These are phyloP conservation scores for Synergus japonicus DNA, from an alignment of 2,888 invertebrate genomes.

Conservation along the genomic window DNA sequence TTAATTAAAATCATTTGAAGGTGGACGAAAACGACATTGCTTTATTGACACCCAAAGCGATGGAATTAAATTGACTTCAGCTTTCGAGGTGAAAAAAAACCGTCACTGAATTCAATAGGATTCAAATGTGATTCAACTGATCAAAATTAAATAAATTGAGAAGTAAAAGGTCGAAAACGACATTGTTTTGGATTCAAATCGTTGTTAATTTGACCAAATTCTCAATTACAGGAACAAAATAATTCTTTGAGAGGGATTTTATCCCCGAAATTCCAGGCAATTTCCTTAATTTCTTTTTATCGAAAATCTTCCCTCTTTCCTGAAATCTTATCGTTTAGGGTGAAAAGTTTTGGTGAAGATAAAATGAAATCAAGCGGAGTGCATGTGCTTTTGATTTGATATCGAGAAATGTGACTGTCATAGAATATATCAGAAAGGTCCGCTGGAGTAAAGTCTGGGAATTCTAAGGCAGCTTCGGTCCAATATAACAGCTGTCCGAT, in stretches of 20 bases:
- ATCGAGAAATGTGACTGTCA: slow-evolving; percentile 11
- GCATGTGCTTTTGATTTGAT: slow-evolving; percentile 28
- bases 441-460: background rate
- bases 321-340: background rate
- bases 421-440: background rate
- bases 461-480: background rate
- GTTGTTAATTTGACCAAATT: too few relatives aligned
- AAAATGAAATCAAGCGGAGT: background rate
- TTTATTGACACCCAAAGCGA: too few relatives aligned
- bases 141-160: too few relatives aligned
- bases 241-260: slow-evolving; percentile 1
- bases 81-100: too few relatives aligned
- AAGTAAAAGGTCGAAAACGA: too few relatives aligned
- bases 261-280: background rate
- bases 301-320: background rate
- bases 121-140: too few relatives aligned
- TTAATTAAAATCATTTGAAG: too few relatives aligned
- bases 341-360: background rate
- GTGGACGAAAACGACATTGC: too few relatives aligned
- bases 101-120: too few relatives aligned
- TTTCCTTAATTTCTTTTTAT: background rate
- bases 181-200: too few relatives aligned
- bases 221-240: too few relatives aligned
- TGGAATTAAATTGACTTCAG: too few relatives aligned
- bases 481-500: slow-evolving; percentile 38